These are phyloP conservation scores for Mimas tiliae DNA, from an alignment of 2,888 invertebrate species.

Conservation along the genomic window DNA sequence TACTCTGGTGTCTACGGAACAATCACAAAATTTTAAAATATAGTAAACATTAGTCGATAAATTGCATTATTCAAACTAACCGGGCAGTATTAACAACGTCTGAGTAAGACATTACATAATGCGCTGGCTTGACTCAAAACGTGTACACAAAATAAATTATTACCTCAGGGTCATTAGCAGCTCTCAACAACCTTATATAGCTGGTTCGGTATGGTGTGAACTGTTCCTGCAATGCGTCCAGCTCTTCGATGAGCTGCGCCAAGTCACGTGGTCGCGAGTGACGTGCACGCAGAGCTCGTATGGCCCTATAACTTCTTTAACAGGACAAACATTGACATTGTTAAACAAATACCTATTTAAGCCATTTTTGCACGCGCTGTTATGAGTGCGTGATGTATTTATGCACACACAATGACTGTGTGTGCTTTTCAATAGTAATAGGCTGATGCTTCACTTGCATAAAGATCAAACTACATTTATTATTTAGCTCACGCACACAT, in stretches of 20 bases:
- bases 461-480: too few relatives aligned
- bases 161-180: conserved; percentile 48
- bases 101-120: not conserved
- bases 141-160: conserved; percentile 23
- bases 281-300: conserved; percentile 48
- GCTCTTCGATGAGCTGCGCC: conserved; percentile 56
- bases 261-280: conserved; percentile 59
- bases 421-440: too few relatives aligned
- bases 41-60: too few relatives aligned
- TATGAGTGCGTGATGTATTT: too few relatives aligned
- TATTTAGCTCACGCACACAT: too few relatives aligned
- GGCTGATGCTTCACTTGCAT: too few relatives aligned
- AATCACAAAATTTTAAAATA: not conserved
- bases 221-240: conserved; percentile 56
- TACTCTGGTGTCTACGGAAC: conserved; percentile 40
- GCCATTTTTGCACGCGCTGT: too few relatives aligned
- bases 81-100: too few relatives aligned
- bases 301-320: conserved; percentile 46
- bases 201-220: conserved; percentile 56
- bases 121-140: not conserved
- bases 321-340: conserved; percentile 18
- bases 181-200: conserved; percentile 52
- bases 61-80: not conserved
- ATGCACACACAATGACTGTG: too few relatives aligned
- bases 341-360: not conserved